Evolutionary conservation across 2,113 vertebrate species (phyloP).

Genomic region (Acanthisitta chloris): DNA sequence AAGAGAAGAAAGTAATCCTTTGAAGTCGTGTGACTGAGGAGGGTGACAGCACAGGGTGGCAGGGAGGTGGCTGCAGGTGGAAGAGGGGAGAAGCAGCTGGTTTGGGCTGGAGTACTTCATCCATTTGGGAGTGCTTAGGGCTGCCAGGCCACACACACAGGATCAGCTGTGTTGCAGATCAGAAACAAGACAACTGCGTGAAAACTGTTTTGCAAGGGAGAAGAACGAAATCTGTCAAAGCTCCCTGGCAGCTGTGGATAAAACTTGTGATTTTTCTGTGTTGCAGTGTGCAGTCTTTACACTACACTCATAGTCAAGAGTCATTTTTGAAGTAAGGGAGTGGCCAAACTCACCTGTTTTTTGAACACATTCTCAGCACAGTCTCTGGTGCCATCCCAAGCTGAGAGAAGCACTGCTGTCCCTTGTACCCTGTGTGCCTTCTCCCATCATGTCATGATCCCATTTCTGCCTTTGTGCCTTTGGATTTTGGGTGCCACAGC

Average conservation of each 20-base stretch:
- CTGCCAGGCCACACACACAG: background rate
- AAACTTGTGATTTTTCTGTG: background rate
- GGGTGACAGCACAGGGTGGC: background rate
- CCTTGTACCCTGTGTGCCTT: accelerated
- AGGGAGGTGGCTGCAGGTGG: background rate
- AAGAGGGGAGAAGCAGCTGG: background rate
- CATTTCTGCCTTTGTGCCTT: background rate
- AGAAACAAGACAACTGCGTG: background rate
- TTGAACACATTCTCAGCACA: background rate
- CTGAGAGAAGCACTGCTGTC: background rate
- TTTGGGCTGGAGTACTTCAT: background rate
- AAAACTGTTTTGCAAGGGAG: background rate
- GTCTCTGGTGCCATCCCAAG: background rate
- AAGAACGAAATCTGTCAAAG: background rate
- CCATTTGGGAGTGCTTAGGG: background rate
- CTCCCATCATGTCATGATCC: background rate
- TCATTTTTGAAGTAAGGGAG: background rate
- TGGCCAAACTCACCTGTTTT: background rate
- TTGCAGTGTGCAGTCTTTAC: background rate
- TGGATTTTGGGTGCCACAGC: background rate
- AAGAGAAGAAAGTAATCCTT: background rate
- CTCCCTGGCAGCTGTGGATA: background rate
- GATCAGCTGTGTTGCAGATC: background rate
- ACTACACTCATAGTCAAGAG: too few species aligned
- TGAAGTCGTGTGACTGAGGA: background rate